Base-by-base conservation (phyloP, 2,888 invertebrate genomes). In the Timema cristinae region DNA sequence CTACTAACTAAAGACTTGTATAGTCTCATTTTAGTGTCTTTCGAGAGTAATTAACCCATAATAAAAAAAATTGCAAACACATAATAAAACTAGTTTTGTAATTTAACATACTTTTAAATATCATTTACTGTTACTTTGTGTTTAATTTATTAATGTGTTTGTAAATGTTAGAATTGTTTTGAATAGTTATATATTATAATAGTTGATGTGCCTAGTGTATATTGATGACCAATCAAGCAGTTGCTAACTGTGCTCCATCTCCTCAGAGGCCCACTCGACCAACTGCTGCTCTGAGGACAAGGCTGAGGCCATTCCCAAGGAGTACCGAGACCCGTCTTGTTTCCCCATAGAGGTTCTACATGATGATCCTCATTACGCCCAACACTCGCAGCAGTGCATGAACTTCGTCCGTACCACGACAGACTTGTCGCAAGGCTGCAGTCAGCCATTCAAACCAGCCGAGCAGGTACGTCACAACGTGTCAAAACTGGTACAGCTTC, bases 331-430 rank as follows among this genome's bases (percentile, higher is more conserved):
- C n/a, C 59, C 67, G 0, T 47, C 79, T 74, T 88, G 87, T 77
- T 85, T 84, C 77, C 85, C 87, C 5, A 88, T 90, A 72, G 77
- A 81, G 0, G 79, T 89, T 13, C 85, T 86, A 0, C 79, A 81
- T 0, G 81, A 85, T 66, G 89, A 88, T 77, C 86, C 86, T 0
- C 85, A 86, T 66, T 89, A 87, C 76, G 79, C 81, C 0, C 81
- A 83, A 8, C 83, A 84, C 61, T 85, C 87, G 32, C 86, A 86
- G 0, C 85, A 85, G 73, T 93, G 92, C 79, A 86, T 91, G 85
- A 91, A 90, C 83, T 91, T 92, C 77, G 88, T 91, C 7, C 85
- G 92, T 75, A 90, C 90, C 2, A 85, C 85, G 54, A 87, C 88
- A 4, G 89, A 91, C 68, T 86, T 89, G 70, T 88, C 90, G 76